Conservation (phyloP, 2,797 vertebrate species). For the Lithobates sylvaticus region DNA sequence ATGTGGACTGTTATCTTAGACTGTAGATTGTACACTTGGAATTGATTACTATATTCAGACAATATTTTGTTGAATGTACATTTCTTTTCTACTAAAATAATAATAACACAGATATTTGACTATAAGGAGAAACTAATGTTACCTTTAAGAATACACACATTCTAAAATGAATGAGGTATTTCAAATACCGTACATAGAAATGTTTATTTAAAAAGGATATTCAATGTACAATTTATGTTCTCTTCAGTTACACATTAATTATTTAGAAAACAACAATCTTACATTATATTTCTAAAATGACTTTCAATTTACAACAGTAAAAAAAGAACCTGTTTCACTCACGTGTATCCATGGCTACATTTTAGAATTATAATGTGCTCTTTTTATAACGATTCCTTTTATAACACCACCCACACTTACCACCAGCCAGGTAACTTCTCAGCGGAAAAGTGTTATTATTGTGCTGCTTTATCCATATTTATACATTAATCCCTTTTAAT, state of each 20-base stretch:
- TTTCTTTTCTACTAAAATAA: no score
- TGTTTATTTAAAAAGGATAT: neutral
- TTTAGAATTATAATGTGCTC: neutral
- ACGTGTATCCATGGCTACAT: conserved; percentile 6
- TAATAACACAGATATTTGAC: no score
- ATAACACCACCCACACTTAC: neutral
- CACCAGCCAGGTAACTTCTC: conserved; percentile 1
- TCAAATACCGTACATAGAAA: no score
- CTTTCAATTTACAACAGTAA: neutral
- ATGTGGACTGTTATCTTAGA: no score
- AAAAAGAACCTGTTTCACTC: neutral
- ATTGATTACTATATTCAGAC: no score
- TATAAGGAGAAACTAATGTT: no score
- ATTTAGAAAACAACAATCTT: neutral
- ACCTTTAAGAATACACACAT: no score
- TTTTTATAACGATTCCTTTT: conserved; percentile 3
- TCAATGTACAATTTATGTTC: neutral
- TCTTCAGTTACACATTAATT: neutral
- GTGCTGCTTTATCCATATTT: neutral
- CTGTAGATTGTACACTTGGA: no score
- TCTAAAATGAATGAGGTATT: no score
- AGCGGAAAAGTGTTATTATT: neutral
- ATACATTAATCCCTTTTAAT: neutral
- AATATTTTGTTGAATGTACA: no score
- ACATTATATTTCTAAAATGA: neutral